phyloP scores from a whole-genome alignment of 2,888 invertebrate genomes.

The Catotricha subobsoleta region DNA sequence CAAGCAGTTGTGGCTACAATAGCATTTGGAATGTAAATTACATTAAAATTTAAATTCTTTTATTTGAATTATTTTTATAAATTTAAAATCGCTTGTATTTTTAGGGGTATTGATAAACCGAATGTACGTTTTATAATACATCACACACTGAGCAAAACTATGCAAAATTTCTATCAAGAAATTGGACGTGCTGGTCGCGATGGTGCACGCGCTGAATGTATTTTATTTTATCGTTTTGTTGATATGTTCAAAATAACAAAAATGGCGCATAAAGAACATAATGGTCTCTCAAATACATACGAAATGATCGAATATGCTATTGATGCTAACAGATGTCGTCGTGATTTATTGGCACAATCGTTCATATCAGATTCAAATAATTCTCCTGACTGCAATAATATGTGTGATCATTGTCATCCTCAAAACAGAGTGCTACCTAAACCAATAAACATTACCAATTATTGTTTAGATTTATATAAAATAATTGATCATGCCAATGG shows the following conservation, averaged over 20 bases:
- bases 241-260: conserved; percentile 62
- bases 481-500: conserved; percentile 45
- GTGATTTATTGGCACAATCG: conserved; percentile 61
- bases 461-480: conserved; percentile 38
- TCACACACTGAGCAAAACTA: conserved; percentile 60
- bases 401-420: conserved; percentile 65
- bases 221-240: conserved; percentile 55
- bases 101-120: conserved; percentile 62
- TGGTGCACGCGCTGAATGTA: conserved; percentile 50
- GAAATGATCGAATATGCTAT: conserved; percentile 63
- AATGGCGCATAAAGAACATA: conserved; percentile 67
- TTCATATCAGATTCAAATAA: conserved; percentile 75
- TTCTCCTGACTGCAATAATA: conserved; percentile 45
- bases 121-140: conserved; percentile 87
- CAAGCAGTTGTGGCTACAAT: conserved; percentile 81
- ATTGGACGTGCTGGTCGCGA: conserved; percentile 78
- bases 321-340: conserved; percentile 46
- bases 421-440: conserved; percentile 15
- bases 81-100: no score
- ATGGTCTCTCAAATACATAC: conserved; percentile 61
- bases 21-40: conserved; percentile 65
- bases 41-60: no score
- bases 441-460: conserved; percentile 30
- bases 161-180: conserved; percentile 89
- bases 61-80: no score